Evolutionary conservation across 53 echinoderm and acorn worm genomes (phyloP).

Genomic region (Antedon mediterranea): DNA sequence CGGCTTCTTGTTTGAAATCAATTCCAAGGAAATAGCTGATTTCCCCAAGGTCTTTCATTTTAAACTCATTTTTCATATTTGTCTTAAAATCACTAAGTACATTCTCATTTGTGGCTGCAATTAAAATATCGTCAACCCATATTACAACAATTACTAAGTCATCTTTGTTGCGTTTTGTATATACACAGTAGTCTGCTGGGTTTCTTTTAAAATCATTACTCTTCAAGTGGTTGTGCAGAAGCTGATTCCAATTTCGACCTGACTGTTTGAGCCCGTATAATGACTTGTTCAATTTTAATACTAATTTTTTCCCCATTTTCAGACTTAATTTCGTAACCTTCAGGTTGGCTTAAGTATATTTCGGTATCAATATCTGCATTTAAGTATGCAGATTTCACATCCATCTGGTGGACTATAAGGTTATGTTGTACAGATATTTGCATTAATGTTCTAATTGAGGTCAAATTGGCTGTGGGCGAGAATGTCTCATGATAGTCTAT

Average conservation of each 20-base stretch:
- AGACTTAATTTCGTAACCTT: slow-evolving; percentile 18
- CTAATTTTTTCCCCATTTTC: slow-evolving; percentile 15
- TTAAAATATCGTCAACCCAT: slow-evolving; percentile 31
- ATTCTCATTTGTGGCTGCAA: slow-evolving; percentile 18
- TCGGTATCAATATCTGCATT: slow-evolving; percentile 27
- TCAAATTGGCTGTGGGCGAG: slow-evolving; percentile 12
- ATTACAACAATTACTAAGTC: slow-evolving; percentile 3
- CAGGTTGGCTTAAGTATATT: slow-evolving; percentile 22
- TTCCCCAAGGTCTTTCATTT: too few relatives aligned
- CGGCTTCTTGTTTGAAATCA: too few relatives aligned
- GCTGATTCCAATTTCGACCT: slow-evolving; percentile 22
- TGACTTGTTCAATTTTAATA: slow-evolving; percentile 25
- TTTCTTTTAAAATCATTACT: slow-evolving; percentile 12
- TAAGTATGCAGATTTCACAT: slow-evolving; percentile 20
- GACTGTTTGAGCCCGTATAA: slow-evolving; percentile 35
- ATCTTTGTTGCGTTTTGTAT: not conserved
- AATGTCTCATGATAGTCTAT: slow-evolving; percentile 26
- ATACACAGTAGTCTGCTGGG: slow-evolving; percentile 24
- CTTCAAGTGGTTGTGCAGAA: slow-evolving; percentile 12
- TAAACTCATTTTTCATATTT: slow-evolving; percentile 10
- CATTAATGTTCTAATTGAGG: slow-evolving; percentile 13
- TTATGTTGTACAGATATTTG: slow-evolving; percentile 23
- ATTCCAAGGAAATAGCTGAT: too few relatives aligned
- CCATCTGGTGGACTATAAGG: slow-evolving; percentile 30
- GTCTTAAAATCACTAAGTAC: slow-evolving; percentile 4